Evolutionary conservation across 1,140 invertebrate species (phyloP), one percentile per base, ranked within the genome.

Genomic region (Pentalonia nigronervosa): DNA sequence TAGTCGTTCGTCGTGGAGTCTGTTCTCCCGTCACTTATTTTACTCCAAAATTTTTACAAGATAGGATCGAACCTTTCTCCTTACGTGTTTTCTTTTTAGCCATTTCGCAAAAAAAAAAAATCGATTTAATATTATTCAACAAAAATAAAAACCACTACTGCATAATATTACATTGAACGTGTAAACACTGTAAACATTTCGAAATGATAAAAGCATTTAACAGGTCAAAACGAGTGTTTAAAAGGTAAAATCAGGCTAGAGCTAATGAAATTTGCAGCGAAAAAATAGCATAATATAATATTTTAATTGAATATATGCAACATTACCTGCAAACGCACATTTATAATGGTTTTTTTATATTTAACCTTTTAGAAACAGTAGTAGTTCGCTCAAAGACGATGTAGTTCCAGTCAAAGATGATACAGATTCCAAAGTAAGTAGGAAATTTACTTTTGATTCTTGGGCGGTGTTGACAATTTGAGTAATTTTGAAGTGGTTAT

Each of bases 181-280:
- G 17, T 60, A 67, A 83, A 50, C 14, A 93, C 41, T 93, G n/a
- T n/a, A n/a, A n/a, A n/a, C n/a, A n/a, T n/a, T n/a, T 93, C n/a
- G 25, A 93, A 84, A 93, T 93, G 91, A 93, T 93, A 34, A 93
- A 93, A 93, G 91, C 91, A 84, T 93, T 93, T 53, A 93, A 93
- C 47, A 84, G 81, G 48, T 93, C 91, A 7, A 93, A 93, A 93
- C 45, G 91, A 93, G 91, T 93, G 2, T 93, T 93, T 84, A 93
- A 93, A 93, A 83, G 91, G 91, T 93, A 84, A n/a, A 76, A n/a
- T 36, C 36, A 90, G 9, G 2, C 9, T n/a, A n/a, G 17, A 76
- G 4, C 21, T 60, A 17, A 1, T 30, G n/a, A 41, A 45, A n/a
- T 41, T 20, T 56, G 9, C 11, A 56, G 30, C 45, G 3, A 81